Base-by-base conservation (phyloP, 1,140 invertebrate species). In the Drosophila elegans region DNA sequence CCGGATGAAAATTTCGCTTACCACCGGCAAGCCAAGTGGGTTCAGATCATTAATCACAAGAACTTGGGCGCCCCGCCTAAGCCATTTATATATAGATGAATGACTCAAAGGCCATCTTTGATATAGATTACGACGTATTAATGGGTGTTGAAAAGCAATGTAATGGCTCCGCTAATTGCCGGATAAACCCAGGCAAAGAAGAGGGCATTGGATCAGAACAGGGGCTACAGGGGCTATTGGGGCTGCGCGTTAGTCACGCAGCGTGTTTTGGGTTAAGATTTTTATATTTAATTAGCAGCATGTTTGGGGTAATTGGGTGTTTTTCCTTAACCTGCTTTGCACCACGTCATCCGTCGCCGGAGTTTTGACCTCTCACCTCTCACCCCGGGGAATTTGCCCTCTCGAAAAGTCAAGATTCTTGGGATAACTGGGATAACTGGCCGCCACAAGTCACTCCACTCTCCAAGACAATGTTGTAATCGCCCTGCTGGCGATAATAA, bases 1-100 rank as follows among this genome's bases (percentile, higher is more conserved):
- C 84, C 83, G 83, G 83, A 86, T 86, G 57, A 78, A 78, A 85
- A 60, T 53, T 41, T 49, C 11, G 51, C 29, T 16, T 39, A 41
- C 63, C 69, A 66, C 52, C 38, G 57, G 44, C 68, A 41, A 57
- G 21, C 61, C 41, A 61, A 49, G 41, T 51, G 13, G 59, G 38
- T 13, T 51, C 59, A 34, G 49, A 63, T 57, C 60, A 73, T 78
- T 64, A 78, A 83, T 79, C 80, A 78, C 59, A 63, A 61, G 42
- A 64, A 61, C 61, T 29, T 45, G 44, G 56, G 7, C 36, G 36
- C 29, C 36, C 36, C 36, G 36, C 36, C 45, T n/a, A 9, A 16
- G 12, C 4, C 21, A 13, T 12, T 27, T 9, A 48, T n/a, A 67
- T 49, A 42, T 46, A 60, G 41, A 61, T 3, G 6, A 38, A 29